Percentiles rank a stretch among this genome's conserved stretches.
Evolutionary conservation across 2,113 vertebrate species (phyloP).

Genomic region (Tachuris rubrigastra): DNA sequence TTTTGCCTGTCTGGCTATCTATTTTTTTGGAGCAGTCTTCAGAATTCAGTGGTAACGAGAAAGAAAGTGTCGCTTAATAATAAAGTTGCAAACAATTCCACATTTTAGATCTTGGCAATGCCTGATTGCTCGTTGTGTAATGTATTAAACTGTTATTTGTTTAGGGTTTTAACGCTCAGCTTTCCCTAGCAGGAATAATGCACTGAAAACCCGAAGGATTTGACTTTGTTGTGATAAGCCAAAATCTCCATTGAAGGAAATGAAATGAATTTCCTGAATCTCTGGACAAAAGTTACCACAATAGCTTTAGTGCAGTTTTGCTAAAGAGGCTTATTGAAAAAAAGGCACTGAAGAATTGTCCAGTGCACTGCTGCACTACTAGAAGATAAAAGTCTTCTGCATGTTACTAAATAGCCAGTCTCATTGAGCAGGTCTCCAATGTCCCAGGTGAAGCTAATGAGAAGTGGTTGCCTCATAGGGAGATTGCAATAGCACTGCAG

Average conservation of each 20-base stretch:
- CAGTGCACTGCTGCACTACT: neutral
- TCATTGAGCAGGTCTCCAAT: neutral
- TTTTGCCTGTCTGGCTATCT: neutral
- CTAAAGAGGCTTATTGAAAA: neutral
- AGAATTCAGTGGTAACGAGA: neutral
- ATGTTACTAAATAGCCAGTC: neutral
- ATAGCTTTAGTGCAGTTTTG: neutral
- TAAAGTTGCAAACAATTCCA: neutral
- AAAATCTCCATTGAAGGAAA: constrained; percentile 14
- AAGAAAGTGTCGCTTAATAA: neutral
- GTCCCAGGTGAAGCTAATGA: neutral
- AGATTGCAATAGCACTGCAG: neutral
- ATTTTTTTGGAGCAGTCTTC: neutral
- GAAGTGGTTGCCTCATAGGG: neutral
- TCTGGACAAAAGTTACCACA: neutral
- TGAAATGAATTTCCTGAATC: constrained; percentile 42
- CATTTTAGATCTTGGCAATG: neutral
- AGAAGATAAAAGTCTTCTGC: neutral
- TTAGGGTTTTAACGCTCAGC: neutral
- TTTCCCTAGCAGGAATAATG: neutral
- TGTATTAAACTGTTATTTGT: neutral
- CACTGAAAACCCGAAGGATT: neutral
- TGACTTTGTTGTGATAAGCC: constrained; percentile 13
- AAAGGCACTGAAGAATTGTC: neutral
- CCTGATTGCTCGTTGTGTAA: neutral